These are phyloP conservation scores for Oncorhynchus kisutch DNA, from an alignment of 2,113 vertebrate species.

Conservation along the genomic window DNA sequence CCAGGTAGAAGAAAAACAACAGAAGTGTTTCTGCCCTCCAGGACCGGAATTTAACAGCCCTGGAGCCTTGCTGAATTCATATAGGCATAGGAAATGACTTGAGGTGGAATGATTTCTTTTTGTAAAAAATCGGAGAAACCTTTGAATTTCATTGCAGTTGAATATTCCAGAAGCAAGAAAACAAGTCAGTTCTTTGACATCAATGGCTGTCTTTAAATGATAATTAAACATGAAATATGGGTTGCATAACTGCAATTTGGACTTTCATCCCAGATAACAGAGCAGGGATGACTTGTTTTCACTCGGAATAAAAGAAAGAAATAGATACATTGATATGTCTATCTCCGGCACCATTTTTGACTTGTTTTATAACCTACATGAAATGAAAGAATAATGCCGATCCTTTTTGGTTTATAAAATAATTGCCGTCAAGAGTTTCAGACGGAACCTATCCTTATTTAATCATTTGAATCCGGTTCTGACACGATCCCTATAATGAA, in stretches of 20 bases:
- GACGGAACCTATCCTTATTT: constrained; percentile 1
- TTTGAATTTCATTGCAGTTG: neutral
- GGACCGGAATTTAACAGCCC: too few species aligned
- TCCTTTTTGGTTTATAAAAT: neutral
- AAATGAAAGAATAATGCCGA: neutral
- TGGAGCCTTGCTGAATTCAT: neutral
- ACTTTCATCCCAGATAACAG: neutral
- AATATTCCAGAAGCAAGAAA: constrained; percentile 2
- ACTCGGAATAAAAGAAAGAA: neutral
- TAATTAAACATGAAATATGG: constrained; percentile 5
- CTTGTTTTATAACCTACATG: neutral
- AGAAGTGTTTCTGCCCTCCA: too few species aligned
- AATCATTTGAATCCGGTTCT: neutral
- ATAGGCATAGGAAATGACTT: neutral
- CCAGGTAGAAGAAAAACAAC: too few species aligned
- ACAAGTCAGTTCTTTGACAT: constrained; percentile 3
- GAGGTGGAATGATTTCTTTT: neutral
- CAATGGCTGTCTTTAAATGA: neutral
- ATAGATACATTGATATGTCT: neutral
- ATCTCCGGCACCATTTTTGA: neutral
- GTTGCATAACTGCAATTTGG: neutral
- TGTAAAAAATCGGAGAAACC: neutral
- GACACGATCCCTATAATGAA: constrained; percentile 9
- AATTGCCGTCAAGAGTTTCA: constrained; percentile 1
- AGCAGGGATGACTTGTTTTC: neutral